A percentile compares a stretch with the other conserved stretches of the same genome.
Evolutionary conservation across 2,113 vertebrate genomes (phyloP).

Genomic region (Pan paniscus): DNA sequence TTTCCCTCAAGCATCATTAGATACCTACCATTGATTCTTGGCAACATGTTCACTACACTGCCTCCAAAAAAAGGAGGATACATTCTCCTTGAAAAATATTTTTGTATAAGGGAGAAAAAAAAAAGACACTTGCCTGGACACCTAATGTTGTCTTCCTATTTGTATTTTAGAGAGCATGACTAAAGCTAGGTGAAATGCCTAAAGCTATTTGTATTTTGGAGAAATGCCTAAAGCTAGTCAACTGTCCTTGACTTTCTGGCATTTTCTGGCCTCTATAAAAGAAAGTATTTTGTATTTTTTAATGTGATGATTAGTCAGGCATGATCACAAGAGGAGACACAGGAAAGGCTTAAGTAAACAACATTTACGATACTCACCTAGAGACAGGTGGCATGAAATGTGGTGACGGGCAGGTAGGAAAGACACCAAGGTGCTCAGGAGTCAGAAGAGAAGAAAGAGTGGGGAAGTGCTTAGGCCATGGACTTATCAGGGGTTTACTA

Average conservation of each 20-base stretch:
- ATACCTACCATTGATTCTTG: not conserved
- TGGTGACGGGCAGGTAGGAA: not conserved
- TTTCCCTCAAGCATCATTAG: not conserved
- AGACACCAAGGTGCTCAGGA: fast-evolving
- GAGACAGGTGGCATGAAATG: not conserved
- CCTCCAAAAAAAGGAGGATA: not conserved
- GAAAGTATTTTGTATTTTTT: not conserved
- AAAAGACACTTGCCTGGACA: not conserved
- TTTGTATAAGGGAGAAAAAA: not conserved
- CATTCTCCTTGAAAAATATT: not conserved
- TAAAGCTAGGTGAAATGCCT: not conserved
- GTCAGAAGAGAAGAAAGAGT: not conserved
- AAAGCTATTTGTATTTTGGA: not conserved
- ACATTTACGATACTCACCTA: not conserved
- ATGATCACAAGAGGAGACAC: not conserved
- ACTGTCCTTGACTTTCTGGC: not conserved
- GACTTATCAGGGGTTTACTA: not conserved
- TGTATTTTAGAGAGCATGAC: not conserved
- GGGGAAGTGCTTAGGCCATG: fast-evolving
- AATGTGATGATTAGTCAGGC: not conserved
- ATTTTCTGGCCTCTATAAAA: not conserved
- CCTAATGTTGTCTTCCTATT: not conserved
- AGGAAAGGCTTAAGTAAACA: not conserved
- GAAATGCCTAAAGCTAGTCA: not conserved
- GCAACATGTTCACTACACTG: not conserved